These are phyloP conservation scores for Synergus gifuensis DNA, from an alignment of 2,888 invertebrate genomes.

Conservation along the genomic window DNA sequence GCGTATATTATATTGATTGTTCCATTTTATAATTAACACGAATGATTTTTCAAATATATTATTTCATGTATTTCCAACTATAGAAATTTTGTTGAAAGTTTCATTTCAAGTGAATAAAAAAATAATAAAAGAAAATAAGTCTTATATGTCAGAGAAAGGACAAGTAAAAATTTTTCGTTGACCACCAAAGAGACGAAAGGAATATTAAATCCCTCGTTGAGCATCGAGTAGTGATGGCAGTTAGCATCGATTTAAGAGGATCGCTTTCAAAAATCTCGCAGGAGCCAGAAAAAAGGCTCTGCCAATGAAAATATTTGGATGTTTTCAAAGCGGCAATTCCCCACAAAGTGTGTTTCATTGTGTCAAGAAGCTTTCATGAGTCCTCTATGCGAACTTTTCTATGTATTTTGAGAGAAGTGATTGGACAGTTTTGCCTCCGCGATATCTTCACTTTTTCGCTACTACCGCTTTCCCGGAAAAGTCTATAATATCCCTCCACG, in stretches of 20 bases:
- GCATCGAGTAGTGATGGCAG: not conserved
- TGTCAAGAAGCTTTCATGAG: constrained; percentile 16
- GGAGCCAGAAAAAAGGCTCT: constrained; percentile 32
- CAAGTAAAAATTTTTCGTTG: not conserved
- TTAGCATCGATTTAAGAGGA: constrained; percentile 9
- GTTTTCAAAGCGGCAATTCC: not conserved
- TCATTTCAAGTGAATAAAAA: not conserved
- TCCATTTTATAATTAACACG: not conserved
- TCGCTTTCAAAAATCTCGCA: constrained; percentile 3
- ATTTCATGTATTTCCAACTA: not conserved
- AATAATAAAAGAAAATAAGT: not conserved
- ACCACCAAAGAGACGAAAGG: not conserved
- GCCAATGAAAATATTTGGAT: constrained; percentile 39
- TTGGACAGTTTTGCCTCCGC: not conserved
- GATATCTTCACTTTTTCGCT: constrained; percentile 8
- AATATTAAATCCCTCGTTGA: not conserved
- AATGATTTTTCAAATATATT: not conserved
- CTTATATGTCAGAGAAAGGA: not conserved
- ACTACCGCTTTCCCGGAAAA: constrained; percentile 5
- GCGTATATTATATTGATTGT: no score
- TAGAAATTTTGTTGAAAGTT: not conserved
- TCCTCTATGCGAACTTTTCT: constrained; percentile 23
- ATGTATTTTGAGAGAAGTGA: not conserved
- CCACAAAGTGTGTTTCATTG: constrained; percentile 18
- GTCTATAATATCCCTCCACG: constrained; percentile 6